phyloP scores from a whole-genome alignment of 2,888 invertebrate species.

The Drosophila crucigera region DNA sequence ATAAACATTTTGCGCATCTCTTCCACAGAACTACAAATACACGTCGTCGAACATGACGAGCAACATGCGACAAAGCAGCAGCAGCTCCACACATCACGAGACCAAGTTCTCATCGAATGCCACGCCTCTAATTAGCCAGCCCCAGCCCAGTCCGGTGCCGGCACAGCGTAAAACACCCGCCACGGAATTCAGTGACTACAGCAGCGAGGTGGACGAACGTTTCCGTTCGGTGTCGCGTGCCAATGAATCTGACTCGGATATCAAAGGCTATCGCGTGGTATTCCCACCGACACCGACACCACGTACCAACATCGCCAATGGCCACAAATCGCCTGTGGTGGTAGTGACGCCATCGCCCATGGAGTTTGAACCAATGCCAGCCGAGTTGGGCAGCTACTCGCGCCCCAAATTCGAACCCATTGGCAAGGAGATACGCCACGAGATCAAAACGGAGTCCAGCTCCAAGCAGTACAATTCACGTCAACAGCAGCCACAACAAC shows the following conservation, averaged over 20 bases:
- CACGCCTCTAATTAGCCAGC: conserved; percentile 76
- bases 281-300: conserved; percentile 87
- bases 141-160: conserved; percentile 86
- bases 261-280: conserved; percentile 87
- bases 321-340: conserved; percentile 86
- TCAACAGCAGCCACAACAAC: conserved; percentile 54
- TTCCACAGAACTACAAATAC: conserved; percentile 86
- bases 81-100: conserved; percentile 68
- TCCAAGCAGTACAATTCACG: conserved; percentile 60
- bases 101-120: conserved; percentile 73
- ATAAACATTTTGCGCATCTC: not conserved
- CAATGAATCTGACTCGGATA: conserved; percentile 86
- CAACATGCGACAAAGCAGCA: conserved; percentile 85
- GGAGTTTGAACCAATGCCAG: conserved; percentile 87
- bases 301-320: conserved; percentile 85
- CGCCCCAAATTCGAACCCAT: conserved; percentile 88
- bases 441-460: conserved; percentile 69
- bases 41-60: conserved; percentile 86
- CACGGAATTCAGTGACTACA: conserved; percentile 89
- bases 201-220: conserved; percentile 89
- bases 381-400: conserved; percentile 82
- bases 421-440: conserved; percentile 84
- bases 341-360: conserved; percentile 86
- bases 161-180: conserved; percentile 86
- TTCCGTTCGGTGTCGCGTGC: conserved; percentile 88